phyloP scores from a whole-genome alignment of 1,140 invertebrate genomes.

The Drosophila nannoptera region DNA sequence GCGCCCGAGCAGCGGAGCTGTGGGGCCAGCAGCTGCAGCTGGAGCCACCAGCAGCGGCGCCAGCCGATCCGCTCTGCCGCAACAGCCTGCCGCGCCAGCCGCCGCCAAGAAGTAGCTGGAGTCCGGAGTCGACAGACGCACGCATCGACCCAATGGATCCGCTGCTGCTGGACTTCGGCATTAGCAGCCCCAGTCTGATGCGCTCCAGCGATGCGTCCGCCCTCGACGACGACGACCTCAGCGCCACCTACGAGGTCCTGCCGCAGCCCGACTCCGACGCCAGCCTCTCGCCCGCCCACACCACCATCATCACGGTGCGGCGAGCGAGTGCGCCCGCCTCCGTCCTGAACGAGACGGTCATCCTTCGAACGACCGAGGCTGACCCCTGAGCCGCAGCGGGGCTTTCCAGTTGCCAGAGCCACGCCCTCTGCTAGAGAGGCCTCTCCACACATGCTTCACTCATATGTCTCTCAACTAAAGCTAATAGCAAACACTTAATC shows the following conservation, averaged over 20 bases:
- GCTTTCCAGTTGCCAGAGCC: too few species aligned
- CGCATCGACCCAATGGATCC: slow-evolving; percentile 47
- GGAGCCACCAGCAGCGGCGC: slow-evolving; percentile 52
- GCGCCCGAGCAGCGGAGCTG: slow-evolving; percentile 70
- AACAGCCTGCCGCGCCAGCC: slow-evolving; percentile 77
- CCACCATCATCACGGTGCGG: slow-evolving; percentile 64
- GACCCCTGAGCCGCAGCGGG: slow-evolving; percentile 4
- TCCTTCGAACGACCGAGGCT: neutral
- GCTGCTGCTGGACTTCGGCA: slow-evolving; percentile 64
- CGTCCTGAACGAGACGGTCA: slow-evolving; percentile 5
- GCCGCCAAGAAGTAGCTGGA: slow-evolving; percentile 76
- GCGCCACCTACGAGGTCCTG: slow-evolving; percentile 60
- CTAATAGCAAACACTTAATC: too few species aligned
- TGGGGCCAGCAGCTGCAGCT: slow-evolving; percentile 72
- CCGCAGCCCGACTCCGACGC: slow-evolving; percentile 40
- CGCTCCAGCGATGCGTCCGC: slow-evolving; percentile 58
- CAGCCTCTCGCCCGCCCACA: slow-evolving; percentile 68
- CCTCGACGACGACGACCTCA: slow-evolving; percentile 51
- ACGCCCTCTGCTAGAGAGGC: too few species aligned
- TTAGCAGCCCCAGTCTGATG: slow-evolving; percentile 78
- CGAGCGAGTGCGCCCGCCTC: slow-evolving; percentile 53
- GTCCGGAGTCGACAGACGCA: slow-evolving; percentile 39
- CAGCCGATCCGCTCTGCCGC: slow-evolving; percentile 71
- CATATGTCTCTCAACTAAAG: slow-evolving; percentile 27
- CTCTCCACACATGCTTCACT: too few species aligned